Evolutionary conservation across 2,113 vertebrate genomes (phyloP).

Genomic region (Atrichornis clamosus): DNA sequence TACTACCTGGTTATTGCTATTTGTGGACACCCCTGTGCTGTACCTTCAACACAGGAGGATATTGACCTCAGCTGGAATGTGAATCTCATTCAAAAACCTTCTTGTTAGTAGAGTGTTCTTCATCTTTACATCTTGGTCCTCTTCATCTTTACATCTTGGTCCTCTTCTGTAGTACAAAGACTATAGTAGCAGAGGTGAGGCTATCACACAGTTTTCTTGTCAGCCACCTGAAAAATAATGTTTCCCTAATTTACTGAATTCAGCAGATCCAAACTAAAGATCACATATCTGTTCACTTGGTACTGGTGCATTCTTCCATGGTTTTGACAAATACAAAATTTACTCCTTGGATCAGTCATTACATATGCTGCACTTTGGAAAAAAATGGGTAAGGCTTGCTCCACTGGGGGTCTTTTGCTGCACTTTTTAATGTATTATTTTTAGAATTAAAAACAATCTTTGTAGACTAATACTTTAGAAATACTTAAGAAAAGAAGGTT

Average conservation of each 20-base stretch:
- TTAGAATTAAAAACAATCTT: not conserved
- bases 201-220: not conserved
- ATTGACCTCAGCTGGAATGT: not conserved
- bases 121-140: not conserved
- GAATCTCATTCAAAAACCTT: not conserved
- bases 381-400: not conserved
- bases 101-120: not conserved
- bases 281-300: not conserved
- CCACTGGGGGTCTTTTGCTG: not conserved
- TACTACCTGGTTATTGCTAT: not conserved
- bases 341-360: not conserved
- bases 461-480: not conserved
- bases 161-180: not conserved
- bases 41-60: not conserved
- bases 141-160: not conserved
- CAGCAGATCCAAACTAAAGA: not conserved
- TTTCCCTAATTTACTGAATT: not conserved
- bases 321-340: not conserved
- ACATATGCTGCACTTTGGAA: not conserved
- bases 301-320: not conserved
- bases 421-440: too few relatives aligned
- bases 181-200: not conserved
- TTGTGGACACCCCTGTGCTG: not conserved
- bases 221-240: fast-evolving
- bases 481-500: not conserved